Percentiles rank a stretch among this genome's conserved stretches.
These are phyloP conservation scores for Drosophila elegans DNA, from an alignment of 1,140 invertebrate genomes.

Conservation along the genomic window DNA sequence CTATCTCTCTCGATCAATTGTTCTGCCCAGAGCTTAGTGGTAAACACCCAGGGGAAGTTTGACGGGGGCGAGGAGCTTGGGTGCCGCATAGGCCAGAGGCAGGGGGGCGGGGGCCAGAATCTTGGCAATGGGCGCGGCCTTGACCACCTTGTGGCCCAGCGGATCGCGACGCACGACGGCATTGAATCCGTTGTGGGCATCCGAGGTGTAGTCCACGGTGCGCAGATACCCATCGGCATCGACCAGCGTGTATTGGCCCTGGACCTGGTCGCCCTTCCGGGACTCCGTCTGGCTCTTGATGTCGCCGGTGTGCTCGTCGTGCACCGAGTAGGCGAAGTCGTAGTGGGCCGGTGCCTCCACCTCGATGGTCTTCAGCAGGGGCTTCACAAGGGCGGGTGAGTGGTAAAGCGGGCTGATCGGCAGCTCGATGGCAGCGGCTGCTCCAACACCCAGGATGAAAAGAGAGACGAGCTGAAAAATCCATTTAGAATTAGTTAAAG, in stretches of 20 bases:
- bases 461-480: conserved; percentile 66
- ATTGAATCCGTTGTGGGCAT: conserved; percentile 86
- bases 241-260: conserved; percentile 87
- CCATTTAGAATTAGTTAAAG: background rate
- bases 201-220: conserved; percentile 88
- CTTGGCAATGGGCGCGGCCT: conserved; percentile 76
- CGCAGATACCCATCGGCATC: conserved; percentile 87
- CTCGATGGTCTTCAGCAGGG: conserved; percentile 85
- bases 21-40: conserved; percentile 42
- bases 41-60: conserved; percentile 64
- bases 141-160: conserved; percentile 84
- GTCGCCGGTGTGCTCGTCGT: conserved; percentile 86
- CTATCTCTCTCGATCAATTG: conserved; percentile 56
- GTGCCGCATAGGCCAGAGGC: conserved; percentile 61
- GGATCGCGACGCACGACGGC: conserved; percentile 85
- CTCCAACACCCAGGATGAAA: conserved; percentile 71
- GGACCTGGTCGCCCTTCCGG: conserved; percentile 86
- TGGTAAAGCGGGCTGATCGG: conserved; percentile 58
- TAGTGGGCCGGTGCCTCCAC: conserved; percentile 86
- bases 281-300: conserved; percentile 86
- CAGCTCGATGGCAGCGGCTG: conserved; percentile 73
- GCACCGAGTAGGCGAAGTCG: conserved; percentile 86
- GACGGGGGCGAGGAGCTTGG: conserved; percentile 62
- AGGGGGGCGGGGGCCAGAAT: conserved; percentile 41
- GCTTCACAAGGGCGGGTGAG: conserved; percentile 64